Evolutionary conservation across 1,140 invertebrate species (phyloP).

Genomic region (Drosophila miranda): DNA sequence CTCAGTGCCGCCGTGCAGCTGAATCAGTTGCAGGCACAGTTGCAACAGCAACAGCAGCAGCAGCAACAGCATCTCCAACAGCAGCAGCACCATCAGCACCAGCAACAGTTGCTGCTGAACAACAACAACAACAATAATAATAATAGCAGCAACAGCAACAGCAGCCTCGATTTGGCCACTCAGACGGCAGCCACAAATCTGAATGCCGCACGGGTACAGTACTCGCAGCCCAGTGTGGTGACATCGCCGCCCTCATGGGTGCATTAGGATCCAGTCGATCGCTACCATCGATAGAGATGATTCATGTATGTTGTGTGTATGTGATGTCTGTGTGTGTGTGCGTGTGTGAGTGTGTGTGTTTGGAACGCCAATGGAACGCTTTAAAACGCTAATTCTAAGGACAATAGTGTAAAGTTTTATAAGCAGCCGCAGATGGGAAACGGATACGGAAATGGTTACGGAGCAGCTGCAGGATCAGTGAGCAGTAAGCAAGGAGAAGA

Average conservation of each 20-base stretch:
- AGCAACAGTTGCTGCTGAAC: slow-evolving; percentile 63
- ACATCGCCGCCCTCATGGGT: slow-evolving; percentile 86
- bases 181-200: slow-evolving; percentile 66
- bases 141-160: slow-evolving; percentile 59
- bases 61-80: slow-evolving; percentile 56
- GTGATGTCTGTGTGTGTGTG: slow-evolving; percentile 12
- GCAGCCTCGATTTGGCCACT: slow-evolving; percentile 69
- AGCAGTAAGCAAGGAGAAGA: slow-evolving; percentile 9
- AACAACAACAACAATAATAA: slow-evolving; percentile 67
- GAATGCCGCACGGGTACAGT: slow-evolving; percentile 72
- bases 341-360: slow-evolving; percentile 34
- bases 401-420: slow-evolving; percentile 67
- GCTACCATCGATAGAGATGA: neutral
- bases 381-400: slow-evolving; percentile 66
- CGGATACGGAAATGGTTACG: slow-evolving; percentile 7
- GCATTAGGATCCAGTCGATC: slow-evolving; percentile 83
- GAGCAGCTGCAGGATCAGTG: slow-evolving; percentile 30
- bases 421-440: slow-evolving; percentile 26
- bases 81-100: slow-evolving; percentile 59
- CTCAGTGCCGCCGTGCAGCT: slow-evolving; percentile 40
- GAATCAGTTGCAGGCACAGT: slow-evolving; percentile 61
- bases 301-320: slow-evolving; percentile 8
- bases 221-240: slow-evolving; percentile 83
- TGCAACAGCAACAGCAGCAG: slow-evolving; percentile 51
- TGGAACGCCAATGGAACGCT: slow-evolving; percentile 51